Base-by-base conservation (phyloP, 1,140 invertebrate species). In the Leptopilina clavipes region DNA sequence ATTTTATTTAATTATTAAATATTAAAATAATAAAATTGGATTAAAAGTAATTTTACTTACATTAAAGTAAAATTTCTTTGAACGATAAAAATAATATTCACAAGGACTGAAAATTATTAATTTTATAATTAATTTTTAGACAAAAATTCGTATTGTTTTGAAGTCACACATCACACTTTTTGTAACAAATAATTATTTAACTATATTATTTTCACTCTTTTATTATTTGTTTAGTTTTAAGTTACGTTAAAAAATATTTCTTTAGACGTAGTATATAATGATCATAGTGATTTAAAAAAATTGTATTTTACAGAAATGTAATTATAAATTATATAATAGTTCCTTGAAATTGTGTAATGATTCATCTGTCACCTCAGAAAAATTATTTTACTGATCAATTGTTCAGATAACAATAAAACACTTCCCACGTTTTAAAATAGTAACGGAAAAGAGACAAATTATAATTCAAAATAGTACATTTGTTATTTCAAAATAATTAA, bases 341-440 rank as follows among this genome's bases (percentile, higher is more conserved):
- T 14, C 22, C 22, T 65, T 14, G 56, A 65, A 31, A 65, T 31
- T 25, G 56, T 25, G 5, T 11, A 14, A 14, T 25, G 14, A 22
- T 31, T 22, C 22, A 22, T 22, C 12, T 14, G 56, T 25, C 22
- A 19, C 19, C 19, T 25, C 22, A 22, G 56, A 65, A 65, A n/a
- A 65, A 65, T 65, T 18, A 3, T 31, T 25, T 65, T 65, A 31
- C 19, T 2, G 56, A 65, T 25, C 56, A 25, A 65, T 65, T 25
- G 19, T 65, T 65, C 3, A n/a, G 22, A 65, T n/a, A 17, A 52
- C 48, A 52, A 52, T 52, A 52, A 52, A 52, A 52, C 48, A 52
- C 14, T 52, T 52, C 14, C 48, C 48, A 52, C 48, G 6, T 17
- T 48, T 48, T n/a, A 52, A 17, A 17, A 52, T 7, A 52, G 17